phyloP scores from a whole-genome alignment of 2,113 vertebrate species.

The Platichthys flesus region DNA sequence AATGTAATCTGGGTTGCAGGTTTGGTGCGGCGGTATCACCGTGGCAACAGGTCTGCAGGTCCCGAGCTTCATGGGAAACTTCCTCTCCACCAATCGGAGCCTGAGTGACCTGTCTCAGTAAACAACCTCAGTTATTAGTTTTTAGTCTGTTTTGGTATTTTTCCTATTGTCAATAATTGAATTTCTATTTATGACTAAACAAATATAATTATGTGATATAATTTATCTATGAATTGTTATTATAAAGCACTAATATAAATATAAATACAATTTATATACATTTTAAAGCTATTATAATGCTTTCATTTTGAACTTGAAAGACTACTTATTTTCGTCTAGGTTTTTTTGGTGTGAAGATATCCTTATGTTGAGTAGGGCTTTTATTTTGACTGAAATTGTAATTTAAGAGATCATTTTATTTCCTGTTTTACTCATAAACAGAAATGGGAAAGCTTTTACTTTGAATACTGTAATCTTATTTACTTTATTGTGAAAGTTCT shows the following conservation, averaged over 20 bases:
- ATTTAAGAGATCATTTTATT: neutral
- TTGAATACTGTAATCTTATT: neutral
- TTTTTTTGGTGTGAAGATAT: neutral
- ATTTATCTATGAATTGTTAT: neutral
- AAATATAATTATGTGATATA: neutral
- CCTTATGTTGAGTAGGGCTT: neutral
- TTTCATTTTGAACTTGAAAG: no score
- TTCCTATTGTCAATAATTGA: neutral
- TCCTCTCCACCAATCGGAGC: conserved; percentile 86
- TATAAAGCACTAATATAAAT: neutral
- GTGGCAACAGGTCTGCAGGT: conserved; percentile 91
- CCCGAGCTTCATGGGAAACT: conserved; percentile 87
- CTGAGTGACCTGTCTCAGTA: conserved; percentile 85
- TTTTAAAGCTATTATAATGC: no score
- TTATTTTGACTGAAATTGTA: neutral
- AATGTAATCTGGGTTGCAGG: conserved; percentile 74
- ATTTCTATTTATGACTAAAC: neutral
- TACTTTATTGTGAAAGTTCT: neutral
- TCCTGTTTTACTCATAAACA: neutral
- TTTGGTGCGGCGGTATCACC: conserved; percentile 92
- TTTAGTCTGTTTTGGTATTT: neutral
- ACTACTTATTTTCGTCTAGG: no score
- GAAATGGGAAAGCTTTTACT: neutral
- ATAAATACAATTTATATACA: neutral
- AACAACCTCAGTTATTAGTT: conserved; percentile 32